Conservation (phyloP, 2,888 invertebrate genomes). For the Ernsta delagoae region DNA sequence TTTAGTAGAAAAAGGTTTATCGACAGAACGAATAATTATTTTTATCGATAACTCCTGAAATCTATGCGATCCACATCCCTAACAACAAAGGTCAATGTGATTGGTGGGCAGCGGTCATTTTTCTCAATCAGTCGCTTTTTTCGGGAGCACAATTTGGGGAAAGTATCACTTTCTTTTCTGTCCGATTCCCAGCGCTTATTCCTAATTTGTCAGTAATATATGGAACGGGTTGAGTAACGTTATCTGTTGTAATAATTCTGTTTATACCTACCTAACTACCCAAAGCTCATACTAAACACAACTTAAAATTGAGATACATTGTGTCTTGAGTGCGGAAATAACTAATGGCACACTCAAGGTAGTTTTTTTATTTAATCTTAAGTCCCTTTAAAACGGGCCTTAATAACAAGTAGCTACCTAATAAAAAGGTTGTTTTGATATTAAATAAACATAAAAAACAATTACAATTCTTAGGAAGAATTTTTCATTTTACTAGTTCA, state of each 20-base stretch:
- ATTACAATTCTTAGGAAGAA: too few species aligned
- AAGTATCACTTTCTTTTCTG: conserved; percentile 35
- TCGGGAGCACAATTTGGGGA: conserved; percentile 43
- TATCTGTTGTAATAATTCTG: conserved; percentile 12
- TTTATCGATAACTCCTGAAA: conserved; percentile 6
- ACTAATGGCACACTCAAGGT: too few species aligned
- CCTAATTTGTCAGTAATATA: conserved; percentile 22
- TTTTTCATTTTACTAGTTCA: too few species aligned
- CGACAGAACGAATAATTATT: neutral
- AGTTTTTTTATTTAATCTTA: too few species aligned
- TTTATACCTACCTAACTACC: neutral
- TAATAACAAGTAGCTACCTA: too few species aligned
- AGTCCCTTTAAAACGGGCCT: too few species aligned
- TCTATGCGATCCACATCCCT: conserved; percentile 43
- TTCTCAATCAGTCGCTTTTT: conserved; percentile 58
- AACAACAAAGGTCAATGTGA: conserved; percentile 53
- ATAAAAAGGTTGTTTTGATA: too few species aligned
- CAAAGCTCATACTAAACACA: too few species aligned
- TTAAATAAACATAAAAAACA: too few species aligned
- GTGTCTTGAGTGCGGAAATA: too few species aligned
- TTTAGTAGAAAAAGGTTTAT: too few species aligned
- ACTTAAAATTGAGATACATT: too few species aligned
- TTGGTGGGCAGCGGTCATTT: conserved; percentile 50
- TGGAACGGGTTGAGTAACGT: neutral
- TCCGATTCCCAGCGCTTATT: conserved; percentile 22